A percentile compares a stretch with the other conserved stretches of the same genome.
Conservation (phyloP, 2,888 invertebrate genomes). For the Gastracanthus pulcherrimus region DNA sequence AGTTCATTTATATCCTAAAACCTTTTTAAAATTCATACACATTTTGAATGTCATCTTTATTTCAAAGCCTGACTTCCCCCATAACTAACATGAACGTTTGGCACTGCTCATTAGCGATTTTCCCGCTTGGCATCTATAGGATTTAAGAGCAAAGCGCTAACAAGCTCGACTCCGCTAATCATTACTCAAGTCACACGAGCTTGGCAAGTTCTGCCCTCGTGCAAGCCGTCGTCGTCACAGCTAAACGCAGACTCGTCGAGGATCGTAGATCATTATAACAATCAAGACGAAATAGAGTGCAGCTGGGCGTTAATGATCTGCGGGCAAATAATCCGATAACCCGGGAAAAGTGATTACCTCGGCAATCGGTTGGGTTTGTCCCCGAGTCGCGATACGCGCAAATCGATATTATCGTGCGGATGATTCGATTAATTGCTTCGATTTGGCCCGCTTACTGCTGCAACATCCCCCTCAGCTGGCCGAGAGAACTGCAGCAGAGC, state of each 20-base stretch:
- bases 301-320: background rate
- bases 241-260: background rate
- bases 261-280: background rate
- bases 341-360: constrained; percentile 43
- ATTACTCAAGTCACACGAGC: constrained; percentile 1
- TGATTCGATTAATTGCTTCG: constrained; percentile 39
- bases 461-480: background rate
- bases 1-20: too few species aligned
- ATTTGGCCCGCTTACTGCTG: background rate
- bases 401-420: constrained; percentile 35
- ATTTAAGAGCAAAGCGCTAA: background rate
- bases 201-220: background rate
- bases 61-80: too few species aligned
- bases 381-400: constrained; percentile 18
- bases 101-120: background rate
- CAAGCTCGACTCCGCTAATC: background rate
- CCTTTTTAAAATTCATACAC: too few species aligned
- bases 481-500: background rate
- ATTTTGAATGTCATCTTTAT: too few species aligned
- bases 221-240: background rate
- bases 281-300: constrained; percentile 10
- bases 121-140: background rate
- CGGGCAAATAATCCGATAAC: constrained; percentile 42
- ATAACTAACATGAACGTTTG: background rate
- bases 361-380: constrained; percentile 10